Evolutionary conservation across 2,113 vertebrate genomes (phyloP).

Genomic region (Orthochromis malagaraziensis): DNA sequence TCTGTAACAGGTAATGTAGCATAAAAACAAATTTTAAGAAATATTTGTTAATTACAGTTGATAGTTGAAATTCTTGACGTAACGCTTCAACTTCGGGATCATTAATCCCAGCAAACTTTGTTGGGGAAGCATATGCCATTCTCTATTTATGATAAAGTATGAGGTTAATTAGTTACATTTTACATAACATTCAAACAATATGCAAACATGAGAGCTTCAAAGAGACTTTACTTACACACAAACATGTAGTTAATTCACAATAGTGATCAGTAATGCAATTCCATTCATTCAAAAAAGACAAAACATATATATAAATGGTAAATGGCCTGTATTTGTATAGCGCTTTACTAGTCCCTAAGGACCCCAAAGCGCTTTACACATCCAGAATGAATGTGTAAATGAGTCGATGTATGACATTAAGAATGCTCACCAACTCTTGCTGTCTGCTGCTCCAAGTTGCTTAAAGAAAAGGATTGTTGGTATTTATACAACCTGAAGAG

Average conservation of each 20-base stretch:
- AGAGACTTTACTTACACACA: not conserved
- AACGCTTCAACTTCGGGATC: accelerated
- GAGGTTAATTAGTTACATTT: not conserved
- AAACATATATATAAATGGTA: not conserved
- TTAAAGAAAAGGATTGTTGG: too few species aligned
- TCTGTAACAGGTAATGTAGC: not conserved
- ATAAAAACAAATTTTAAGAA: accelerated
- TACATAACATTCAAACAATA: not conserved
- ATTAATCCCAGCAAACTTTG: not conserved
- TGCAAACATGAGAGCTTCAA: not conserved
- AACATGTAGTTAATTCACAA: not conserved
- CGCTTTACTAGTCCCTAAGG: too few species aligned
- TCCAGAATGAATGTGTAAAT: too few species aligned
- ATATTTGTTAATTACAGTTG: not conserved
- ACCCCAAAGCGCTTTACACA: too few species aligned
- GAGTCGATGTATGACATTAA: too few species aligned
- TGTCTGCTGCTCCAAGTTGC: too few species aligned
- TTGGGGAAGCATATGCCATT: not conserved
- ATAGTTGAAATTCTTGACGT: not conserved
- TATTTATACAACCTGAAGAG: not conserved
- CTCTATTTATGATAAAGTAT: not conserved
- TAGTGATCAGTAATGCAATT: not conserved
- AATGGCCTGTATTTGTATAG: too few species aligned
- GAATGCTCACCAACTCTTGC: too few species aligned
- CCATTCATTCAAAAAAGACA: not conserved